These are phyloP conservation scores for Cylindroiulus punctatus DNA, from an alignment of 2,888 invertebrate genomes.

Conservation along the genomic window DNA sequence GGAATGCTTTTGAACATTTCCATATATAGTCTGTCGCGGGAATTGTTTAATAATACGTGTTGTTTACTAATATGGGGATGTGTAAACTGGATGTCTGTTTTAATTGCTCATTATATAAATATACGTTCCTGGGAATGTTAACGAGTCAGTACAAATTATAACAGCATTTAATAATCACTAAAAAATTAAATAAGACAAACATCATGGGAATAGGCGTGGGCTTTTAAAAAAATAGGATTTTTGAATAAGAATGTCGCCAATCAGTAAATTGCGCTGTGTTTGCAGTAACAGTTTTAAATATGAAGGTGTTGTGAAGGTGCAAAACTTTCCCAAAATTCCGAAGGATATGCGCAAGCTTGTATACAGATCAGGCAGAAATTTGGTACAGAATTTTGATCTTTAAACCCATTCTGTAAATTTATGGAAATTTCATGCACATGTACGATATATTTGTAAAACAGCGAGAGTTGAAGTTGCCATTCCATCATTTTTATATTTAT, in stretches of 20 bases:
- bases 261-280: not conserved
- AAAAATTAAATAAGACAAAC: not conserved
- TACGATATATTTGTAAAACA: not conserved
- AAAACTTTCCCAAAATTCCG: too few relatives aligned
- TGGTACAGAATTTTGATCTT: too few relatives aligned
- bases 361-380: too few relatives aligned
- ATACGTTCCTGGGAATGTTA: not conserved
- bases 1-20: conserved; percentile 7
- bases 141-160: not conserved
- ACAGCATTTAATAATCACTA: not conserved
- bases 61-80: too few relatives aligned
- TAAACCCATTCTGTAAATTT: too few relatives aligned
- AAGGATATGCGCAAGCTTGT: too few relatives aligned
- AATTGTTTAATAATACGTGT: conserved; percentile 3
- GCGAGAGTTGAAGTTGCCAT: not conserved
- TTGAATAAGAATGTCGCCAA: not conserved
- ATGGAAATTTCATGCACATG: not conserved
- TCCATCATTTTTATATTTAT: not conserved
- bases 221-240: not conserved
- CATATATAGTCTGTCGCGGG: not conserved
- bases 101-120: conserved; percentile 20
- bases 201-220: conserved; percentile 1
- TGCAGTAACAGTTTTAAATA: not conserved
- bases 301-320: not conserved
- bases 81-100: conserved; percentile 13